Percentiles rank a stretch among this genome's conserved stretches.
phyloP scores from a whole-genome alignment of 2,888 invertebrate genomes.

The Nemoura dubitans region DNA sequence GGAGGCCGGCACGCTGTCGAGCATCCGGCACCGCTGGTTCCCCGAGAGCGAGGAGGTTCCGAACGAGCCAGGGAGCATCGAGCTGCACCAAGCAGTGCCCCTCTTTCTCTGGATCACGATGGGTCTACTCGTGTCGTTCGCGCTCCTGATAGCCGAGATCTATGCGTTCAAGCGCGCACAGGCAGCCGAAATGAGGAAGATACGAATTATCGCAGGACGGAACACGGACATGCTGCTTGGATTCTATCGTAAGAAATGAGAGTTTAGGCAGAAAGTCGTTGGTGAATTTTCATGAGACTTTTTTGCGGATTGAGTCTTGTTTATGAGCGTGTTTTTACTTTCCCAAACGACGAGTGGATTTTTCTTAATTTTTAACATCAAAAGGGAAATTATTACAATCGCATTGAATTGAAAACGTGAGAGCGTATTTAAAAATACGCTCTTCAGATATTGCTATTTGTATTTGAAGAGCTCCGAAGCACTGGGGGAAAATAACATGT shows the following conservation, averaged over 20 bases:
- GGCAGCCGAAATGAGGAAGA: not conserved
- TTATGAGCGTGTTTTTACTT: not conserved
- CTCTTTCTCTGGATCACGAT: slow-evolving; percentile 24
- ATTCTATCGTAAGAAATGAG: not conserved
- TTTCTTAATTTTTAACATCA: too few relatives aligned
- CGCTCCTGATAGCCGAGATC: not conserved
- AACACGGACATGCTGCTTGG: not conserved
- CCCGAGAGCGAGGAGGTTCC: not conserved
- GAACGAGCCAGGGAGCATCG: slow-evolving; percentile 2
- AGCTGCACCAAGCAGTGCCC: not conserved
- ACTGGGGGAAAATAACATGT: not conserved
- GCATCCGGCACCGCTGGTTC: not conserved
- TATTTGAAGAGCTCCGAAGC: not conserved
- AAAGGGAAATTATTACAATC: too few relatives aligned
- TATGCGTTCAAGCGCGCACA: not conserved
- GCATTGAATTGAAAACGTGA: not conserved
- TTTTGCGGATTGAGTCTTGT: not conserved
- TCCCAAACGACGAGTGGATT: not conserved
- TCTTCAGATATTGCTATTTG: not conserved
- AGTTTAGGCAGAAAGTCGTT: not conserved
- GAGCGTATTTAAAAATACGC: not conserved
- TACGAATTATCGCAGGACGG: not conserved
- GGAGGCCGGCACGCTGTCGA: not conserved
- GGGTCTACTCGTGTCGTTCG: not conserved
- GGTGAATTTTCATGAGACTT: not conserved